A percentile compares a stretch with the other conserved stretches of the same genome.
These are phyloP conservation scores for Platyura marginata DNA, from an alignment of 1,140 invertebrate genomes.

Conservation along the genomic window DNA sequence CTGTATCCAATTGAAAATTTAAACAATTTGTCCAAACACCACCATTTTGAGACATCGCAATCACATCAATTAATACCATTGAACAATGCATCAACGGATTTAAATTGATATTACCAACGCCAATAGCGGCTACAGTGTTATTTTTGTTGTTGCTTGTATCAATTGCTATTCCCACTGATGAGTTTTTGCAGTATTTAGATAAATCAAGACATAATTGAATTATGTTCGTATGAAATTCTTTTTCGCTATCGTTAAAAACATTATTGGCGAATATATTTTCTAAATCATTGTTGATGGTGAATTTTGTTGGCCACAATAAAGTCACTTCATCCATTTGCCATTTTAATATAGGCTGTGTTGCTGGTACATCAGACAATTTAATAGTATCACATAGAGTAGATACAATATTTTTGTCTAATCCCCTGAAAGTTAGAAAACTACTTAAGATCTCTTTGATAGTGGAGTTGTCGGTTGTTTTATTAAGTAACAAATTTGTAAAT, in stretches of 20 bases:
- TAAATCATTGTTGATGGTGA: conserved; percentile 54
- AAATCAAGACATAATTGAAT: conserved; percentile 28
- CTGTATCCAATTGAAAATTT: neutral
- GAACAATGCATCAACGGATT: conserved; percentile 69
- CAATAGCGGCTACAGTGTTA: conserved; percentile 43
- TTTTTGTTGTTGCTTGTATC: conserved; percentile 38
- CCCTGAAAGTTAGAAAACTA: neutral
- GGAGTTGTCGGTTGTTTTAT: neutral
- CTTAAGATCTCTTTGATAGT: neutral
- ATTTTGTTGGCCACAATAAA: conserved; percentile 65
- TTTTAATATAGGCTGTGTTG: conserved; percentile 36
- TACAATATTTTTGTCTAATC: neutral
- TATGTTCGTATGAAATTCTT: conserved; percentile 34
- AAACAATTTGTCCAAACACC: conserved; percentile 40
- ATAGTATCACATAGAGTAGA: conserved; percentile 31
- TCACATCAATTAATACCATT: conserved; percentile 71
- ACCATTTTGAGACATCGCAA: conserved; percentile 63
- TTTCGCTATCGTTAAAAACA: conserved; percentile 39
- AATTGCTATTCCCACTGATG: conserved; percentile 40
- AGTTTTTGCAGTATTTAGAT: conserved; percentile 13
- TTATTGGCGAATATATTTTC: conserved; percentile 41
- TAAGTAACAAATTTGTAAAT: neutral
- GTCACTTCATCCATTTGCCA: conserved; percentile 42
- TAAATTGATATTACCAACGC: conserved; percentile 28
- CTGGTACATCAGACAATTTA: conserved; percentile 27